Evolutionary conservation across 2,888 invertebrate genomes (phyloP), one percentile per base, ranked within the genome.

Genomic region (Eremobia ochroleuca): DNA sequence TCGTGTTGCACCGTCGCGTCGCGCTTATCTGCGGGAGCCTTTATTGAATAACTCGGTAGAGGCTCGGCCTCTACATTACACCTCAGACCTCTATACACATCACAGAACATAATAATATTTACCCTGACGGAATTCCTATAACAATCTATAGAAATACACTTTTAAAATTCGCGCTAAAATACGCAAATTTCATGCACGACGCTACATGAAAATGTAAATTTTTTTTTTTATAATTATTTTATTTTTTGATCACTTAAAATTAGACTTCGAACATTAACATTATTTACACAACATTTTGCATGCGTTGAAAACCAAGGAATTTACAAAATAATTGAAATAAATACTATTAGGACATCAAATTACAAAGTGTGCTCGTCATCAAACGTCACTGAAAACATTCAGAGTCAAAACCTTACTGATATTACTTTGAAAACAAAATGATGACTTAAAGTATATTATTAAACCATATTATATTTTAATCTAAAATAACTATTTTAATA

Each of bases 341-440:
- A 37, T 34, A 6, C 0, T 55, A 77, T 2, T 61, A 77, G 34
- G 43, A 71, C 61, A 37, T 77, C 43, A 55, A 75, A 40, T 65
- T 64, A 66, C 59, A 49, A 55, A 52, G 61, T 65, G 8, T 61
- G 15, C 49, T 59, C 59, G 69, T 40, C 59, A 46, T 66, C 28
- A 13, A 61, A 85, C 73, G 87, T 87, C 85, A 81, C 58, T 61
- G 62, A 52, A n/a, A 52, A 34, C 46, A 73, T 55, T 46, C 52
- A 65, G 43, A 85, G 82, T 88, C 76, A 78, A 72, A 52, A 21
- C 18, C 5, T 21, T 58, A 43, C 40, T 34, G 2, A 43, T n/a
- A 31, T 0, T 0, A 0, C 0, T 25, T 61, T 43, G 3, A 31
- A 25, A 25, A 1, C 4, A 15, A 18, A 31, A 52, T 31, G 0